phyloP scores from a whole-genome alignment of 1,140 invertebrate species.

The Ptiloglossa arizonensis region DNA sequence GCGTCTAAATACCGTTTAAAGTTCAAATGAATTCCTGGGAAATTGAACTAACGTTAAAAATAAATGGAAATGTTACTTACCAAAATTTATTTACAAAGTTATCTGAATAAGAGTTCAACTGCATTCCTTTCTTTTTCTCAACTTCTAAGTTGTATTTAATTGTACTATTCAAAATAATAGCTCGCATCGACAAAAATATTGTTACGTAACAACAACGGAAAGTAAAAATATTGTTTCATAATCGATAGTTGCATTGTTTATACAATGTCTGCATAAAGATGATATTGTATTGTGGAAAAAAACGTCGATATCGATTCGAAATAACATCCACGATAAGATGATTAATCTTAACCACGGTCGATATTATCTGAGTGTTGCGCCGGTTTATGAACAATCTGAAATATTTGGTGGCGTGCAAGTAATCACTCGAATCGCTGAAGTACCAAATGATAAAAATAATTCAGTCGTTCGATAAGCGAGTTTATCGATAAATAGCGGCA shows the following conservation, averaged over 20 bases:
- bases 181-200: not conserved
- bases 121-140: no score
- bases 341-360: slow-evolving; percentile 62
- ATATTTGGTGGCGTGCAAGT: slow-evolving; percentile 46
- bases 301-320: slow-evolving; percentile 56
- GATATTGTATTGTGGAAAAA: slow-evolving; percentile 22
- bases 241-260: not conserved
- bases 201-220: not conserved
- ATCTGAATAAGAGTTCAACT: no score
- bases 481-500: not conserved
- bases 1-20: no score
- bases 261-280: slow-evolving; percentile 7
- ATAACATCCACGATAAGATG: slow-evolving; percentile 59
- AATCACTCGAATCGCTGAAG: slow-evolving; percentile 30
- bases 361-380: slow-evolving; percentile 49
- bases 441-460: slow-evolving; percentile 26
- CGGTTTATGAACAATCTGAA: slow-evolving; percentile 44
- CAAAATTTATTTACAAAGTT: no score
- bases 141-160: not conserved
- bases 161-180: not conserved
- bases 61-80: no score
- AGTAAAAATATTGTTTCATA: not conserved
- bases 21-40: no score
- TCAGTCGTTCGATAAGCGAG: slow-evolving; percentile 3
- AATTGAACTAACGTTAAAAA: no score